phyloP scores from a whole-genome alignment of 2,113 vertebrate genomes.

The Climacteris rufus region DNA sequence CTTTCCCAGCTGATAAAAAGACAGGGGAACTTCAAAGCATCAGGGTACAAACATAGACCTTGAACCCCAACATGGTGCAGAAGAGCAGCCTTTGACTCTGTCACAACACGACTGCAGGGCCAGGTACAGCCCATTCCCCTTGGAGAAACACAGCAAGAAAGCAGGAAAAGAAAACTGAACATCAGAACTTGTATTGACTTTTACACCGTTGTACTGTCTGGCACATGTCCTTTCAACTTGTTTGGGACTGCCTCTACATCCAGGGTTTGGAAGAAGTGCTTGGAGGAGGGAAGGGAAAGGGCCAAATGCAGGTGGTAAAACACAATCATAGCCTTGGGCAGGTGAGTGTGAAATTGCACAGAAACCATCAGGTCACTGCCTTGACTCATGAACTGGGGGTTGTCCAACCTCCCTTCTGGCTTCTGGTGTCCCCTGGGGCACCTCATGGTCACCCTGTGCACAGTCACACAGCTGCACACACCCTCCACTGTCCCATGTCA shows the following conservation, averaged over 20 bases:
- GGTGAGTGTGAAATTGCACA: background rate
- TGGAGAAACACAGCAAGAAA: background rate
- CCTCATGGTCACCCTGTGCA: background rate
- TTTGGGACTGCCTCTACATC: background rate
- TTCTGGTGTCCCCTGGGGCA: background rate
- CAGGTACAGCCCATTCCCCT: fast-evolving
- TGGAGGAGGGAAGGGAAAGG: background rate
- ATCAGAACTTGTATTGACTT: fast-evolving
- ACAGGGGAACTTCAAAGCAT: background rate
- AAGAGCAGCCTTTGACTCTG: background rate
- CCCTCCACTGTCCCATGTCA: no score
- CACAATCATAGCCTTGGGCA: background rate
- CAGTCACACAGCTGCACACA: background rate
- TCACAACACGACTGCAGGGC: background rate
- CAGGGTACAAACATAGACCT: no score
- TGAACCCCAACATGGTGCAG: fast-evolving
- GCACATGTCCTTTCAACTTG: fast-evolving
- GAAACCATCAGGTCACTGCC: fast-evolving
- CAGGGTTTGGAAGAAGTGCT: background rate
- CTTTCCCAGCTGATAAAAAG: no score
- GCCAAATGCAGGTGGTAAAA: background rate
- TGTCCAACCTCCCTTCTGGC: background rate
- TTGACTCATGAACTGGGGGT: background rate
- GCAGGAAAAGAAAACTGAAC: fast-evolving
- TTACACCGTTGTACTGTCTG: background rate